Conservation (phyloP, 2,797 vertebrate species). For the Oreortyx pictus region DNA sequence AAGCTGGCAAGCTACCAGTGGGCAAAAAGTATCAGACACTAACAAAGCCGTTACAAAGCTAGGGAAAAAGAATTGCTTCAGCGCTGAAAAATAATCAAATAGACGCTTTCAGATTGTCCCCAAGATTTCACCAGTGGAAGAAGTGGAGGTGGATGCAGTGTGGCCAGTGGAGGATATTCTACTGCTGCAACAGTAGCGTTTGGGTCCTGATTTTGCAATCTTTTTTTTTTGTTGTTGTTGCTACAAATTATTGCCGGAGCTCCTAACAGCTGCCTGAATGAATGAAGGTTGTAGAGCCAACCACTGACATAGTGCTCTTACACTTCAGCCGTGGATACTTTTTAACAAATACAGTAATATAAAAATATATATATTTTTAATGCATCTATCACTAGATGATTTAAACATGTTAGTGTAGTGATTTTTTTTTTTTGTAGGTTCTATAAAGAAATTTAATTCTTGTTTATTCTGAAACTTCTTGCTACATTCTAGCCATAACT, state of each 20-base stretch:
- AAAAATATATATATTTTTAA: not conserved
- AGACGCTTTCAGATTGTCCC: not conserved
- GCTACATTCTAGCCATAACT: not conserved
- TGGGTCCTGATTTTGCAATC: conserved; percentile 1
- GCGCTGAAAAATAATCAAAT: not conserved
- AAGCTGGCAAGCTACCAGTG: not conserved
- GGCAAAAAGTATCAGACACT: not conserved
- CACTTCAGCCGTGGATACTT: not conserved
- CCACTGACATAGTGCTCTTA: not conserved
- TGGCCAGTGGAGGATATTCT: not conserved
- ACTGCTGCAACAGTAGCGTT: not conserved
- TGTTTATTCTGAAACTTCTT: not conserved
- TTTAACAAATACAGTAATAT: not conserved
- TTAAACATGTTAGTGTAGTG: not conserved
- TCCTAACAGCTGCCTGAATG: not conserved
- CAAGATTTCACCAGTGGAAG: not conserved
- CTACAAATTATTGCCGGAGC: conserved; percentile 7
- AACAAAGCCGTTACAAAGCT: not conserved
- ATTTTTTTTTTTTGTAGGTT: not conserved
- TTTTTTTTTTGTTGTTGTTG: not conserved
- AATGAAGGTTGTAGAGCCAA: not conserved
- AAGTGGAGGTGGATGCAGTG: not conserved
- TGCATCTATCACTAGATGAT: not conserved
- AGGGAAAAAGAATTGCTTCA: not conserved
- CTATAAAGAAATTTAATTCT: not conserved